A percentile compares a stretch with the other conserved stretches of the same genome.
Evolutionary conservation across 2,888 invertebrate species (phyloP).

Genomic region (Acleris sparsana): DNA sequence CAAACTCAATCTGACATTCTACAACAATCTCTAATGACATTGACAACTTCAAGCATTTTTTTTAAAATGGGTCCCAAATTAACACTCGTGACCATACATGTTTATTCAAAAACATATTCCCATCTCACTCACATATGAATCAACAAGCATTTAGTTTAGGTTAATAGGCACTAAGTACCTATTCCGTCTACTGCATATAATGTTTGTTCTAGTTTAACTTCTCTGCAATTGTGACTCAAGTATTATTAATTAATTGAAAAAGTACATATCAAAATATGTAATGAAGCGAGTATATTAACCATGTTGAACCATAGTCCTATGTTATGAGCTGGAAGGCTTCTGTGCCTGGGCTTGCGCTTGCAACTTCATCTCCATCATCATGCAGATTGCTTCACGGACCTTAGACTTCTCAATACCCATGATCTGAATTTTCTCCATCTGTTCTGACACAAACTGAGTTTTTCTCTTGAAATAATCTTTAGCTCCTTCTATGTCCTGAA

Average conservation of each 20-base stretch:
- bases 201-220: neutral
- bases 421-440: slow-evolving; percentile 96
- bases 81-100: too few relatives aligned
- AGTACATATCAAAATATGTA: slow-evolving; percentile 3
- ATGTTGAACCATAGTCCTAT: slow-evolving; percentile 33
- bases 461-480: slow-evolving; percentile 97
- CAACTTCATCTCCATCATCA: slow-evolving; percentile 90
- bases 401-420: slow-evolving; percentile 92
- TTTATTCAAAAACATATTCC: too few relatives aligned
- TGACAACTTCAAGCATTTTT: too few relatives aligned
- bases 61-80: too few relatives aligned
- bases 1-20: too few relatives aligned
- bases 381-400: slow-evolving; percentile 90
- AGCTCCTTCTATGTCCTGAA: slow-evolving; percentile 89
- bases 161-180: too few relatives aligned
- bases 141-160: too few relatives aligned
- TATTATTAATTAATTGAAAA: slow-evolving; percentile 1
- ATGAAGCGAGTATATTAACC: slow-evolving; percentile 16
- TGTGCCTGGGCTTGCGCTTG: slow-evolving; percentile 78
- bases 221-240: slow-evolving; percentile 19
- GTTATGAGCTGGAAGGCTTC: slow-evolving; percentile 68
- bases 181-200: too few relatives aligned
- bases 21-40: too few relatives aligned
- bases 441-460: slow-evolving; percentile 94
- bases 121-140: too few relatives aligned